Conservation (phyloP, 2,797 vertebrate genomes). For the Schizopygopsis pylzovi region DNA sequence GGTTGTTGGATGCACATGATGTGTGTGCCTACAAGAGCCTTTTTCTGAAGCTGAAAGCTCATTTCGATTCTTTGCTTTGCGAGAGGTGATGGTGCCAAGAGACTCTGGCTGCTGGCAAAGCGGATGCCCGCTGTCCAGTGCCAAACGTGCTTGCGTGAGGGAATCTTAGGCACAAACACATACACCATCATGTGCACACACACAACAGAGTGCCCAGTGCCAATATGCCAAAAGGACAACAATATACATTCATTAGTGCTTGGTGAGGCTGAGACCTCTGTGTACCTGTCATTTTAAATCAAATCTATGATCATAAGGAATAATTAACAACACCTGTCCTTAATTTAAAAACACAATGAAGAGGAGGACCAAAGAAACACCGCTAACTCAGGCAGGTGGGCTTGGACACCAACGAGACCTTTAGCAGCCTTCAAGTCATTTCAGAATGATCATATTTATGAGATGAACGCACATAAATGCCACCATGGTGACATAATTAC, state of each 20-base stretch:
- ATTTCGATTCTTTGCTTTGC: slow-evolving; percentile 26
- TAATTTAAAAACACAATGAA: slow-evolving; percentile 16
- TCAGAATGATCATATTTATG: neutral
- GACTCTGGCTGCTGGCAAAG: slow-evolving; percentile 39
- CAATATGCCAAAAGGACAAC: slow-evolving; percentile 17
- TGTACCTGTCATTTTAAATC: neutral
- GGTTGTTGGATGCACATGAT: slow-evolving; percentile 3
- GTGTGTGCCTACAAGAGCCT: slow-evolving; percentile 7
- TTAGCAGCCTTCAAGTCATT: neutral
- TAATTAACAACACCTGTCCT: slow-evolving; percentile 3
- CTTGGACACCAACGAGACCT: neutral
- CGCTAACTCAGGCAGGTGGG: neutral
- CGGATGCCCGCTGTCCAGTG: slow-evolving; percentile 2
- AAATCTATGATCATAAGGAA: neutral
- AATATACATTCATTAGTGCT: neutral
- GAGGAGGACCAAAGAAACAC: neutral
- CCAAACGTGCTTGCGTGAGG: neutral
- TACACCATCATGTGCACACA: neutral
- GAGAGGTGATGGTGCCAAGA: slow-evolving; percentile 45
- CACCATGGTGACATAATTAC: neutral
- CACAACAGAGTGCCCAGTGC: neutral
- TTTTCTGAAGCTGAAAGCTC: slow-evolving; percentile 46
- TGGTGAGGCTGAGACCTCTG: slow-evolving; percentile 21
- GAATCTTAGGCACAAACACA: slow-evolving; percentile 13
- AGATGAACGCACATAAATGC: neutral